phyloP scores from a whole-genome alignment of 2,888 invertebrate species.

The Erebia epiphron region DNA sequence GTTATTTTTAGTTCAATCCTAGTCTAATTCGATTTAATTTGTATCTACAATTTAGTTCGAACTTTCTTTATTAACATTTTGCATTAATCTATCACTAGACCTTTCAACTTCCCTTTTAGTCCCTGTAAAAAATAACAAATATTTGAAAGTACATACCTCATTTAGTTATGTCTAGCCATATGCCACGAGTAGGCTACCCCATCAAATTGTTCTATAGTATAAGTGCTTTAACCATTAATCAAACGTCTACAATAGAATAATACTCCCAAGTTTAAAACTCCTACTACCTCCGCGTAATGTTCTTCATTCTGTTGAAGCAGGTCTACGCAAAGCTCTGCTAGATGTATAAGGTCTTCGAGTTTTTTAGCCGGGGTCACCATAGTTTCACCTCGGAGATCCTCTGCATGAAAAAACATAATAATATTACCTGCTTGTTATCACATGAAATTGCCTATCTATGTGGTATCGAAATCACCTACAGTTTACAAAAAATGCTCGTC shows the following conservation, averaged over 20 bases:
- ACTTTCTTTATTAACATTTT: too few relatives aligned
- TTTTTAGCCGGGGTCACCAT: constrained; percentile 94
- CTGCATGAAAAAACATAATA: constrained; percentile 63
- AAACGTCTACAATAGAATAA: constrained; percentile 10
- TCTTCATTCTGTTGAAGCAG: constrained; percentile 99
- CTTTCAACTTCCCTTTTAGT: too few relatives aligned
- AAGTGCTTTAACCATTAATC: constrained; percentile 22
- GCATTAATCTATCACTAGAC: too few relatives aligned
- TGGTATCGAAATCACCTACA: too few relatives aligned
- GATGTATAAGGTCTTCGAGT: constrained; percentile 97
- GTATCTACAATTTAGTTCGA: too few relatives aligned
- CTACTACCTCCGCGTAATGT: constrained; percentile 98
- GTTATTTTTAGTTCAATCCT: too few relatives aligned
- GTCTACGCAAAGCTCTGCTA: constrained; percentile 99
- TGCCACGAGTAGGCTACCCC: neutral
- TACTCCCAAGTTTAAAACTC: neutral
- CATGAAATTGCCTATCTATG: too few relatives aligned
- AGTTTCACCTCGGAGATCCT: constrained; percentile 91
- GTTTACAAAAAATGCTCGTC: too few relatives aligned
- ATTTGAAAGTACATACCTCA: too few relatives aligned
- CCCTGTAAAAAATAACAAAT: too few relatives aligned
- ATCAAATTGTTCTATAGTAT: neutral
- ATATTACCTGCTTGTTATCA: neutral
- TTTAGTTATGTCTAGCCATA: neutral
- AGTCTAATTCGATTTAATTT: too few relatives aligned